A percentile compares a stretch with the other conserved stretches of the same genome.
Conservation (phyloP, 2,113 vertebrate genomes). For the Vimba vimba region DNA sequence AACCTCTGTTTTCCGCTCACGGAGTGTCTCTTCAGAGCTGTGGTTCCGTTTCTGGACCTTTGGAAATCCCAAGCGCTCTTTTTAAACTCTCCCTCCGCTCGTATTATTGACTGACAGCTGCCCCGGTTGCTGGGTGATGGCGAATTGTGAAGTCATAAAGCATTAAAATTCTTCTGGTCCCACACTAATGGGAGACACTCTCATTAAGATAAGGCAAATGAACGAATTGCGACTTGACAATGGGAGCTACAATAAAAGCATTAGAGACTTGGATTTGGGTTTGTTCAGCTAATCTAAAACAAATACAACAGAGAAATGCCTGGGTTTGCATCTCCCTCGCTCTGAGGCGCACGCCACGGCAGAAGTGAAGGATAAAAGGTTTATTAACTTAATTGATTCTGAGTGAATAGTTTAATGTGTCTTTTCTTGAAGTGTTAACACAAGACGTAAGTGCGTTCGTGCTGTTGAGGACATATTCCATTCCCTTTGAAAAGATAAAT, state of each 20-base stretch:
- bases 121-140: slow-evolving; percentile 57
- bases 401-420: slow-evolving; percentile 35
- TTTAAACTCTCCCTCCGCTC: slow-evolving; percentile 61
- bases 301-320: slow-evolving; percentile 63
- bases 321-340: slow-evolving; percentile 29
- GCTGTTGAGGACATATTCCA: slow-evolving; percentile 7
- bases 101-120: slow-evolving; percentile 57
- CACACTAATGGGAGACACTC: slow-evolving; percentile 31
- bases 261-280: slow-evolving; percentile 59
- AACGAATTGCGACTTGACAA: slow-evolving; percentile 66
- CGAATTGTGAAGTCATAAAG: slow-evolving; percentile 55
- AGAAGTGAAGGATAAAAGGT: slow-evolving; percentile 53
- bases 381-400: slow-evolving; percentile 55
- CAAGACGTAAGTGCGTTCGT: not conserved
- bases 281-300: slow-evolving; percentile 62
- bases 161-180: slow-evolving; percentile 25
- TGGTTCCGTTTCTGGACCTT: slow-evolving; percentile 39
- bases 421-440: slow-evolving; percentile 31
- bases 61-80: slow-evolving; percentile 50
- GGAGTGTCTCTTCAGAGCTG: not conserved
- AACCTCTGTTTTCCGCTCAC: not conserved
- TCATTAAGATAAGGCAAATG: slow-evolving; percentile 53
- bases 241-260: slow-evolving; percentile 68
- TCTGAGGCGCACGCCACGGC: not conserved
- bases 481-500: slow-evolving; percentile 3